A percentile compares a stretch with the other conserved stretches of the same genome.
Evolutionary conservation across 1,140 invertebrate species (phyloP).

Genomic region (Dinothrombium tinctorium): DNA sequence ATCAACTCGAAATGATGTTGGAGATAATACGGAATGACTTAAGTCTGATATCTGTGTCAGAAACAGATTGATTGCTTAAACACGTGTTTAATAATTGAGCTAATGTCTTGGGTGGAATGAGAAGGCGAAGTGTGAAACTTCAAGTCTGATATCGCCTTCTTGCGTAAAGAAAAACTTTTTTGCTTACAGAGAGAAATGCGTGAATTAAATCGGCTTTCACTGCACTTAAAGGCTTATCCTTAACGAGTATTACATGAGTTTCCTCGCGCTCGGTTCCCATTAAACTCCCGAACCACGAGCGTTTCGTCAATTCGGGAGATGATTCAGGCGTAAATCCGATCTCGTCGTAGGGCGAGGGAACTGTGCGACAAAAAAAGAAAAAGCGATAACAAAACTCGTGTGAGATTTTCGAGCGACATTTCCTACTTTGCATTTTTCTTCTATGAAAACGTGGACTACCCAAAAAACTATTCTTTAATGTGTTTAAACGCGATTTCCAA

Average conservation of each 20-base stretch:
- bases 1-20: conserved; percentile 91
- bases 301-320: conserved; percentile 82
- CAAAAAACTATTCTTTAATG: conserved; percentile 94
- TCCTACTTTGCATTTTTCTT: conserved; percentile 74
- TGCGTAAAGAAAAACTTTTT: too few relatives aligned
- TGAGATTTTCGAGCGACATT: background rate
- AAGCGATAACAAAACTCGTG: background rate
- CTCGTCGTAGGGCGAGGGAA: conserved; percentile 30
- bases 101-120: too few relatives aligned
- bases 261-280: conserved; percentile 92
- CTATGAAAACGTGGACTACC: conserved; percentile 95
- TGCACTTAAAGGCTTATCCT: conserved; percentile 76
- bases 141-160: too few relatives aligned
- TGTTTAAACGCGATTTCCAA: conserved; percentile 82
- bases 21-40: conserved; percentile 90
- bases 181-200: conserved; percentile 78
- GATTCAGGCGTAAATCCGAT: conserved; percentile 87
- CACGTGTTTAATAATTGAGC: too few relatives aligned
- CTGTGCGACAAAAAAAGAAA: conserved; percentile 17
- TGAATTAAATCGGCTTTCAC: conserved; percentile 97
- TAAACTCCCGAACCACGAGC: conserved; percentile 88
- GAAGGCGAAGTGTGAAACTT: too few relatives aligned
- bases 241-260: conserved; percentile 82
- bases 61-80: too few relatives aligned
- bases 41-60: conserved; percentile 68